Conservation (phyloP, 1,140 invertebrate species). For the Maconellicoccus hirsutus region DNA sequence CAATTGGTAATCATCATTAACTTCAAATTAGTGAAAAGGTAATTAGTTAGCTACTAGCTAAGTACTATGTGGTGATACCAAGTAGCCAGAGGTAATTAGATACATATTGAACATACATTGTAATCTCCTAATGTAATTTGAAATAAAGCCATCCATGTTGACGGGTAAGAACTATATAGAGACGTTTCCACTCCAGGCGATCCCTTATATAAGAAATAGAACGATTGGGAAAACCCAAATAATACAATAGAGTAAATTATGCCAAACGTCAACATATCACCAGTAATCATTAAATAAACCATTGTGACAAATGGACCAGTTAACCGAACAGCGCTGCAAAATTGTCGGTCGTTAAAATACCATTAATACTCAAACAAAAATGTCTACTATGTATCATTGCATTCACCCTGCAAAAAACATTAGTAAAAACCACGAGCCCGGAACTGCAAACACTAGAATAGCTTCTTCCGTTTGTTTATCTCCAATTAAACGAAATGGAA, state of each 20-base stretch:
- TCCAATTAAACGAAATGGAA: conserved; percentile 68
- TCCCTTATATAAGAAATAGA: conserved; percentile 92
- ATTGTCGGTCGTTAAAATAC: background rate
- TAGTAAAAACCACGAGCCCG: conserved; percentile 90
- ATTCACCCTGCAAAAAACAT: conserved; percentile 96
- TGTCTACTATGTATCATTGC: too few relatives aligned
- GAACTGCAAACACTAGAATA: conserved; percentile 80
- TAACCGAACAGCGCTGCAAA: conserved; percentile 71
- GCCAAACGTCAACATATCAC: conserved; percentile 93
- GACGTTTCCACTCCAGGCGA: conserved; percentile 67
- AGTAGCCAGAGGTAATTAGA: too few relatives aligned
- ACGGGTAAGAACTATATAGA: conserved; percentile 69
- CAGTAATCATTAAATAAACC: conserved; percentile 96
- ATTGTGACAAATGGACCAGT: conserved; percentile 97
- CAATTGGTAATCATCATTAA: too few relatives aligned
- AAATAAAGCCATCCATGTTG: conserved; percentile 94
- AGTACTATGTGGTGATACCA: too few relatives aligned
- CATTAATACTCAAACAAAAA: too few relatives aligned
- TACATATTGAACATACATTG: conserved; percentile 76
- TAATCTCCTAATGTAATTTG: conserved; percentile 97
- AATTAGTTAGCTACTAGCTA: too few relatives aligned
- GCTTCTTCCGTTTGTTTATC: conserved; percentile 76
- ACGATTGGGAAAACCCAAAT: conserved; percentile 90
- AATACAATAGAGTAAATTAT: conserved; percentile 91
- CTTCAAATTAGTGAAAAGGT: conserved; percentile 24